Evolutionary conservation across 1,140 invertebrate species (phyloP).

Genomic region (Macrocentrus cingulum): DNA sequence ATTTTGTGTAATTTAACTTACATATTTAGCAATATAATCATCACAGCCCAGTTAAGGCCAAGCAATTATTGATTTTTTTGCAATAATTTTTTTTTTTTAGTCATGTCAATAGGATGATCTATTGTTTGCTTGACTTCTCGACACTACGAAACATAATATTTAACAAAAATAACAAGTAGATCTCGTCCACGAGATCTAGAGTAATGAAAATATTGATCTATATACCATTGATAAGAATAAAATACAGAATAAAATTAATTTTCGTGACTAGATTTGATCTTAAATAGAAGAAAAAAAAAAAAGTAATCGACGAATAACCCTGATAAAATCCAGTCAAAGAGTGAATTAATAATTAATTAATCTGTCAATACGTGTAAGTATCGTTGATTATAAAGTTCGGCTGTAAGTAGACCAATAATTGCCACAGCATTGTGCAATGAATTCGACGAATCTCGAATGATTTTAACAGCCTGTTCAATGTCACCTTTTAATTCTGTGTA

Average conservation of each 20-base stretch:
- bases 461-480: slow-evolving; percentile 52
- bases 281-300: not conserved
- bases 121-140: no score
- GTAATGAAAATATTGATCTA: no score
- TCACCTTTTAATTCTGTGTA: slow-evolving; percentile 52
- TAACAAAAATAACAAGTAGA: no score
- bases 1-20: no score
- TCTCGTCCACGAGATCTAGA: no score
- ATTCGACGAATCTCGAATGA: slow-evolving; percentile 57
- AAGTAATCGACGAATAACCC: not conserved
- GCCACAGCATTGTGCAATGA: slow-evolving; percentile 56
- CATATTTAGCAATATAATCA: slow-evolving; percentile 15
- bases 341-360: slow-evolving; percentile 29
- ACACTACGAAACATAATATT: not conserved
- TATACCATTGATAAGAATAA: no score
- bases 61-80: slow-evolving; percentile 15
- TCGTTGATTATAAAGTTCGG: slow-evolving; percentile 52
- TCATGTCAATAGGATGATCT: no score
- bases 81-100: not conserved
- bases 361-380: slow-evolving; percentile 55
- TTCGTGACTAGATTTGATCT: slow-evolving; percentile 6
- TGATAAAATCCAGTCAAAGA: not conserved
- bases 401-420: slow-evolving; percentile 44
- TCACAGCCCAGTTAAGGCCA: slow-evolving; percentile 28
- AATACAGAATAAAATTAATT: not conserved